Conservation (phyloP, 2,113 vertebrate species). For the Centropristis striata region DNA sequence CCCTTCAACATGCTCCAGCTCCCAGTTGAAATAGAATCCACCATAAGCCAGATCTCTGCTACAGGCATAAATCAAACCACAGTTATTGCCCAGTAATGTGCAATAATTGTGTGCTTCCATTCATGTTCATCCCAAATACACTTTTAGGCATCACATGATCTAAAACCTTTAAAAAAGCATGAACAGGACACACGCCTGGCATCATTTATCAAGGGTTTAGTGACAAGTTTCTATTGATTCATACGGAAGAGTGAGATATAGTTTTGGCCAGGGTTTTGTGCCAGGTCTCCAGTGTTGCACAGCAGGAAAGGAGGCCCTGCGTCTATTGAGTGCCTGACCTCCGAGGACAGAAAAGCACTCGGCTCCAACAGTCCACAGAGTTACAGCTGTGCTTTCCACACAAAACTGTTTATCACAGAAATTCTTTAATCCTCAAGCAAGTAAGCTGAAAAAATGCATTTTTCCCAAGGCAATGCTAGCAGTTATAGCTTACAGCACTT, state of each 20-base stretch:
- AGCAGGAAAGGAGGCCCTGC: slow-evolving; percentile 69
- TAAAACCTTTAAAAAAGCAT: neutral
- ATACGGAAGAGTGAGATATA: slow-evolving; percentile 10
- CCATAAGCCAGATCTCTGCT: neutral
- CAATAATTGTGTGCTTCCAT: slow-evolving; percentile 9
- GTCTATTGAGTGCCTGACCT: slow-evolving; percentile 71
- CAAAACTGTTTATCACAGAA: slow-evolving; percentile 53
- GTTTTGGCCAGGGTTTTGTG: slow-evolving; percentile 36
- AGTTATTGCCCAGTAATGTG: slow-evolving; percentile 38
- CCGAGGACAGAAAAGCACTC: slow-evolving; percentile 55
- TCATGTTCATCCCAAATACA: neutral
- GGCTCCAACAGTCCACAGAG: slow-evolving; percentile 57
- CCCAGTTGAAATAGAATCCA: slow-evolving; percentile 33
- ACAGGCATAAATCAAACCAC: slow-evolving; percentile 25
- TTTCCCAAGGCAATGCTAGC: neutral
- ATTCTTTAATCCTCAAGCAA: slow-evolving; percentile 16
- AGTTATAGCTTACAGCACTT: neutral
- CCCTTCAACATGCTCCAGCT: slow-evolving; percentile 17
- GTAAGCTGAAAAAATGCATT: neutral
- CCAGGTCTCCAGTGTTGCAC: slow-evolving; percentile 71
- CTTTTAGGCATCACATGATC: neutral
- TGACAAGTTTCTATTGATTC: slow-evolving; percentile 25
- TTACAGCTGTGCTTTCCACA: slow-evolving; percentile 72
- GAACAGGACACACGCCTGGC: neutral
- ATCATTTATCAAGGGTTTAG: neutral